A percentile compares a stretch with the other conserved stretches of the same genome.
Conservation (phyloP, 1,140 invertebrate species). For the Triops cancriformis region DNA sequence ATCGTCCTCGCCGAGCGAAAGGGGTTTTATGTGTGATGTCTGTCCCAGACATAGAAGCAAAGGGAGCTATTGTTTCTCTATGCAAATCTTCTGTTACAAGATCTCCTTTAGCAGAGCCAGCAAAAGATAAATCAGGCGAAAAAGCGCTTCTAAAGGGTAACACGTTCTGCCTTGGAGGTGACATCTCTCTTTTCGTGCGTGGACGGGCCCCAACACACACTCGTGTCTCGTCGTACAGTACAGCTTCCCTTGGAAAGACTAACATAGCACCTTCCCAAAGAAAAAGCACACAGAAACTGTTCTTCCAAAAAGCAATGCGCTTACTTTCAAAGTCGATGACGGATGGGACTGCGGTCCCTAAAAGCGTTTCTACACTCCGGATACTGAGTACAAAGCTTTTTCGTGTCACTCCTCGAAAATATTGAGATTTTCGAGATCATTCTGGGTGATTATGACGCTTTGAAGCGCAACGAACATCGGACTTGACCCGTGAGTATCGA, state of each 20-base stretch:
- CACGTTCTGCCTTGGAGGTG: neutral
- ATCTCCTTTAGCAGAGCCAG: neutral
- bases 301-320: neutral
- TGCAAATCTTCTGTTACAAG: neutral
- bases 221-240: neutral
- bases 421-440: neutral
- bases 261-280: neutral
- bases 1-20: neutral
- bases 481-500: neutral
- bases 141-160: neutral
- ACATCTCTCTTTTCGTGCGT: neutral
- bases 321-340: neutral
- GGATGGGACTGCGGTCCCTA: neutral
- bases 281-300: neutral
- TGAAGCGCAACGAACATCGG: neutral
- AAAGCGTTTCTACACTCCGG: neutral
- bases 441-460: neutral
- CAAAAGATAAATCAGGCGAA: neutral
- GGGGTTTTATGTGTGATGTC: neutral
- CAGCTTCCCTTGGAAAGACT: neutral
- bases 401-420: neutral
- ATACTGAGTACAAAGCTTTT: no score
- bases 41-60: neutral
- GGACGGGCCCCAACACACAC: neutral
- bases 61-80: conserved; percentile 9